phyloP scores from a whole-genome alignment of 1,140 invertebrate species.

The Homalodisca vitripennis region DNA sequence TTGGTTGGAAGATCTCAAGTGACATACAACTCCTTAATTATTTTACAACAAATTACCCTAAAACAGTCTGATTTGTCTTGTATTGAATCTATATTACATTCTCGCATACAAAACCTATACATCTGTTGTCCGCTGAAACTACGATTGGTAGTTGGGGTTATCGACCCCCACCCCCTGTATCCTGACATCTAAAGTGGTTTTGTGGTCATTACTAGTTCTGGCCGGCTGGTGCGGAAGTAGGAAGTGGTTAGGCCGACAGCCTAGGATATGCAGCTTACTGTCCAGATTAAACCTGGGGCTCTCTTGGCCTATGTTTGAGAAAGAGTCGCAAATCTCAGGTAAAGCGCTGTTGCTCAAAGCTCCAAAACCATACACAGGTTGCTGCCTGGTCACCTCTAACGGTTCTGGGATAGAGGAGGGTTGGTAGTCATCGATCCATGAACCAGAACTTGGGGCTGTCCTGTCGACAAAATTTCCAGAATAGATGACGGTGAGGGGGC shows the following conservation, averaged over 20 bases:
- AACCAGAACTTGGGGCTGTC: conserved; percentile 38
- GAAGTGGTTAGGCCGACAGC: conserved; percentile 41
- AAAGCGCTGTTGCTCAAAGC: conserved; percentile 32
- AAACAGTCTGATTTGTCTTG: conserved; percentile 23
- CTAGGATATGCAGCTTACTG: conserved; percentile 40
- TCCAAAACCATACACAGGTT: conserved; percentile 32
- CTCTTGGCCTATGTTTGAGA: conserved; percentile 29
- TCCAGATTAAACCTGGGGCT: conserved; percentile 40
- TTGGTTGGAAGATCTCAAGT: conserved; percentile 12
- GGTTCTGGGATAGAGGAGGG: conserved; percentile 26
- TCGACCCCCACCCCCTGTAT: conserved; percentile 35
- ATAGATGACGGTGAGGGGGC: conserved; percentile 43
- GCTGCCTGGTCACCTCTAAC: conserved; percentile 34
- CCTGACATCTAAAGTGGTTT: conserved; percentile 63
- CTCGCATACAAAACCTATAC: conserved; percentile 20
- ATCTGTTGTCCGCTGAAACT: conserved; percentile 12
- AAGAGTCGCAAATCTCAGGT: conserved; percentile 31
- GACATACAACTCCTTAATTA: neutral
- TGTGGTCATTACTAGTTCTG: conserved; percentile 50
- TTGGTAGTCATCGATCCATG: conserved; percentile 42
- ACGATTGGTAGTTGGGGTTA: conserved; percentile 40
- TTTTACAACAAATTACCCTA: neutral
- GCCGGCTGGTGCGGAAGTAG: conserved; percentile 39
- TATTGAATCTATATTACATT: conserved; percentile 14
- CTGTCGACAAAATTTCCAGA: conserved; percentile 43